Evolutionary conservation across 2,113 vertebrate genomes (phyloP).

Genomic region (Ctenodactylus gundi): DNA sequence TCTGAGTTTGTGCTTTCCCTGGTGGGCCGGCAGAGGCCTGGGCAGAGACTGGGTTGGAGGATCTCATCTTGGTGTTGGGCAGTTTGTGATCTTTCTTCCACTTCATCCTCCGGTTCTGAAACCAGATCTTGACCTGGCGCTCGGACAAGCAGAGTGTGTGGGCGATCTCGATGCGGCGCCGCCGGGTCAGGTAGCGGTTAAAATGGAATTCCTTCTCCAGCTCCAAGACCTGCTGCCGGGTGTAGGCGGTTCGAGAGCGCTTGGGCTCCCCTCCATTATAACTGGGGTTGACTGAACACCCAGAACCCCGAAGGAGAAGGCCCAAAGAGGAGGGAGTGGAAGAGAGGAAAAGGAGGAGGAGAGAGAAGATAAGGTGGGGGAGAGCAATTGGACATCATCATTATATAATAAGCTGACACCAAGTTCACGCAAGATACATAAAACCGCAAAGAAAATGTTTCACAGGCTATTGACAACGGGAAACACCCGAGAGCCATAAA

Average conservation of each 20-base stretch:
- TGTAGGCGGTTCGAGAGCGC: constrained; percentile 99
- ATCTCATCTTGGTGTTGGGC: constrained; percentile 99
- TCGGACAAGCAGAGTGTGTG: constrained; percentile 98
- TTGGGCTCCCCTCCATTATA: constrained; percentile 98
- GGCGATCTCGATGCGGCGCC: constrained; percentile 98
- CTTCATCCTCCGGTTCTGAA: constrained; percentile 99
- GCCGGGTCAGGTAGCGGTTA: constrained; percentile 99
- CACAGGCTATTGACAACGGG: constrained; percentile 85
- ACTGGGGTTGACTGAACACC: constrained; percentile 93
- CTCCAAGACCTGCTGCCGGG: constrained; percentile 98
- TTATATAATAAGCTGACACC: constrained; percentile 89
- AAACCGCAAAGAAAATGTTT: constrained; percentile 88
- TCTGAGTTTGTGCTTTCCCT: constrained; percentile 89
- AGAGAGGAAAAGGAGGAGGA: constrained; percentile 59
- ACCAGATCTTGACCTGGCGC: constrained; percentile 99
- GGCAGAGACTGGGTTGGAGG: constrained; percentile 88
- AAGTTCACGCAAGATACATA: constrained; percentile 89
- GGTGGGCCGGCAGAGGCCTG: constrained; percentile 82
- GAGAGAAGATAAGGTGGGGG: constrained; percentile 74
- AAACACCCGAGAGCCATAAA: constrained; percentile 89
- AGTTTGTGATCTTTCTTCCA: constrained; percentile 99
- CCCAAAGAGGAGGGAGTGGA: constrained; percentile 58
- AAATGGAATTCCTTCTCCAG: constrained; percentile 99
- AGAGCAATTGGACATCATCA: constrained; percentile 92
- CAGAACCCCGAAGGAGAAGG: constrained; percentile 66